These are phyloP conservation scores for Petroica traversi DNA, from an alignment of 2,113 vertebrate species.

Conservation along the genomic window DNA sequence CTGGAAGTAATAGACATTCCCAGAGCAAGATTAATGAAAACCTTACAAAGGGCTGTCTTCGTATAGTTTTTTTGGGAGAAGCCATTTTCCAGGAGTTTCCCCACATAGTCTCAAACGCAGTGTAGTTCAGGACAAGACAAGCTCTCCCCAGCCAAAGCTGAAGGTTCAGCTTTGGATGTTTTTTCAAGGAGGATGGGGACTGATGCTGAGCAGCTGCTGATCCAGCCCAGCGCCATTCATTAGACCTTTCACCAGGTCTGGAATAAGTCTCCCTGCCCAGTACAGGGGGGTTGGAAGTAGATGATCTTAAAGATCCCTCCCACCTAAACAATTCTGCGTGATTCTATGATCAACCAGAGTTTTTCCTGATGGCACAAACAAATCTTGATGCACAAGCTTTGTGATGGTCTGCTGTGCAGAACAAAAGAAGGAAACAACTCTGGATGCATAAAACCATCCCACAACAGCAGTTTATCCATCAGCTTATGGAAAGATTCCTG, in stretches of 20 bases:
- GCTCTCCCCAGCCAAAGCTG: background rate
- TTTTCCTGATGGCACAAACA: background rate
- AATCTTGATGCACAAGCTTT: background rate
- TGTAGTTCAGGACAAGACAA: background rate
- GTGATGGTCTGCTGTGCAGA: rapidly evolving
- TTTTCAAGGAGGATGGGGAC: background rate
- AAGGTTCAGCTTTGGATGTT: background rate
- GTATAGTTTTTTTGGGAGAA: background rate
- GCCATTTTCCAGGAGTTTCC: background rate
- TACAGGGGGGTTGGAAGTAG: background rate
- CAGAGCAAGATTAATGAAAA: background rate
- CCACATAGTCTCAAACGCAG: background rate
- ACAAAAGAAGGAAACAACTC: background rate
- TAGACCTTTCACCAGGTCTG: background rate
- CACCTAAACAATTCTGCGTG: background rate
- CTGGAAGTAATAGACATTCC: background rate
- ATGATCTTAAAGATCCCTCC: background rate
- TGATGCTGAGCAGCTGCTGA: background rate
- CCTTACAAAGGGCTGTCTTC: rapidly evolving
- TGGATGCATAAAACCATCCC: background rate
- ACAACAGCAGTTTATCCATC: background rate
- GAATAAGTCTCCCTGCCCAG: background rate
- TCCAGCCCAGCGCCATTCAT: background rate
- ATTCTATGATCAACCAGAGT: background rate
- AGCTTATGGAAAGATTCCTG: background rate